Percentiles rank a stretch among this genome's conserved stretches.
phyloP scores from a whole-genome alignment of 1,140 invertebrate genomes.

The Sminthurides bifidus region DNA sequence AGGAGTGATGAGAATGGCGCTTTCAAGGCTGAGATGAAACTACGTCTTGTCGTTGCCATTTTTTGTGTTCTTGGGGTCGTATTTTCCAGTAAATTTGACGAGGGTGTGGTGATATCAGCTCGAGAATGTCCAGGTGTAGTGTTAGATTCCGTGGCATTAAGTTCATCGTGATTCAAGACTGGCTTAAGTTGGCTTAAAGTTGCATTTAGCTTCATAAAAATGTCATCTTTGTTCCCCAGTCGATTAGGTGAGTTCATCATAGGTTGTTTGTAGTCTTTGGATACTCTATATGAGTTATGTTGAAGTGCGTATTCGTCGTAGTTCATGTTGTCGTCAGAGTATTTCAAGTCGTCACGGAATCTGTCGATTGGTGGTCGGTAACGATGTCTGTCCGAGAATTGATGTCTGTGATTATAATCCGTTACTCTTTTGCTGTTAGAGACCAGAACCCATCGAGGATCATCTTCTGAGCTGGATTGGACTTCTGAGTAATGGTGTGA shows the following conservation, averaged over 20 bases:
- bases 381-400: neutral
- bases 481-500: constrained; percentile 17
- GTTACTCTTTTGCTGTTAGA: constrained; percentile 16
- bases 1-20: neutral
- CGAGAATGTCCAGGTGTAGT: too few relatives aligned
- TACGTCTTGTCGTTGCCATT: too few relatives aligned
- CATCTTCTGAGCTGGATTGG: constrained; percentile 12
- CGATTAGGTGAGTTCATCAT: neutral
- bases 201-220: constrained; percentile 20
- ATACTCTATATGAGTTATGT: constrained; percentile 1
- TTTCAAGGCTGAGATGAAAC: neutral
- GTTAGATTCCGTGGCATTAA: neutral
- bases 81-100: too few relatives aligned
- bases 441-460: constrained; percentile 30
- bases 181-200: constrained; percentile 21
- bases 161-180: constrained; percentile 11
- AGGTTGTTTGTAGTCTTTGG: constrained; percentile 4
- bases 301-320: neutral
- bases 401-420: neutral
- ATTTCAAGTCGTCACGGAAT: neutral
- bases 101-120: too few relatives aligned
- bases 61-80: too few relatives aligned
- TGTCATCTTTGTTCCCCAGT: constrained; percentile 15
- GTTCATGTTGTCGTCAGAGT: neutral
- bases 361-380: neutral